phyloP scores from a whole-genome alignment of 2,113 vertebrate genomes.

The Hipposideros armiger region DNA sequence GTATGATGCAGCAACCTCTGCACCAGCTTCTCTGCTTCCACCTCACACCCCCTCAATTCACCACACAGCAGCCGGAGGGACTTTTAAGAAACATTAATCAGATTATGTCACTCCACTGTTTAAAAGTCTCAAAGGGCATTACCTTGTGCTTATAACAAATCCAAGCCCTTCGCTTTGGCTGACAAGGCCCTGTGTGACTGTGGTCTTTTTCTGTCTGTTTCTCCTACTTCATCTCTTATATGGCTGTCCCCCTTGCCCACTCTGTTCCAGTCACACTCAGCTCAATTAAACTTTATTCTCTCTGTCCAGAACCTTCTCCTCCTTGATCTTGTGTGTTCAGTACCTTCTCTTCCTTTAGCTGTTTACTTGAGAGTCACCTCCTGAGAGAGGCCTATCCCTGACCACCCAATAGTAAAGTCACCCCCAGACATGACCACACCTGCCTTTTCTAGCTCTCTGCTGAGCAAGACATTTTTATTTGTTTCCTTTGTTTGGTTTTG shows the following conservation, averaged over 20 bases:
- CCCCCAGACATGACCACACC: background rate
- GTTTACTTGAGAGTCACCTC: background rate
- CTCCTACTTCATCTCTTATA: background rate
- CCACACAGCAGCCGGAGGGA: fast-evolving
- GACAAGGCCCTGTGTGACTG: fast-evolving
- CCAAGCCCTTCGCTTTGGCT: background rate
- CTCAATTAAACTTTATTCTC: background rate
- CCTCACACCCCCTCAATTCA: background rate
- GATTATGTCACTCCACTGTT: background rate
- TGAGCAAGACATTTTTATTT: background rate
- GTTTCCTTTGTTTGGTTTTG: background rate
- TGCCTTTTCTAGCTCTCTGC: background rate
- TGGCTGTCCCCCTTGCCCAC: background rate
- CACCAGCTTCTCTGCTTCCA: background rate
- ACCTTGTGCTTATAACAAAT: background rate
- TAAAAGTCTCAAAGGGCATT: background rate
- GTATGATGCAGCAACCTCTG: fast-evolving
- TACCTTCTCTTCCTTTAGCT: background rate
- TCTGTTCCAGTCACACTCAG: background rate
- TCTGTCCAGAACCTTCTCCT: background rate
- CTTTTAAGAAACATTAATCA: background rate
- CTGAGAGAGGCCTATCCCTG: background rate
- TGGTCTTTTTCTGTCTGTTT: background rate
- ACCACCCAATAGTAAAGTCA: fast-evolving
- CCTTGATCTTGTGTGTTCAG: background rate